These are phyloP conservation scores for Silurus lanzhouensis DNA, from an alignment of 2,797 vertebrate species.

Conservation along the genomic window DNA sequence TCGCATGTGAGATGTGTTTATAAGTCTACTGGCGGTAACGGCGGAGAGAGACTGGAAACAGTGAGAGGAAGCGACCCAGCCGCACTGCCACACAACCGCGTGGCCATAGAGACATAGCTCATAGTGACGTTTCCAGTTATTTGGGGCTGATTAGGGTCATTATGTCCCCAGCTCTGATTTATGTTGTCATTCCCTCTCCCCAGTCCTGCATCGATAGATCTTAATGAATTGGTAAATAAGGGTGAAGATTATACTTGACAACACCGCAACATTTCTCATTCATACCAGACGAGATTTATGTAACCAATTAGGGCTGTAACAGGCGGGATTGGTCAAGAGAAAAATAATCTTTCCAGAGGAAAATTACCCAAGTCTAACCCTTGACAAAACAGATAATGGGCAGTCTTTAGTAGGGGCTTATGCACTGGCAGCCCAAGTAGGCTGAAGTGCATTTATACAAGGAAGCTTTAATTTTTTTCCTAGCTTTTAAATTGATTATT, in stretches of 20 bases:
- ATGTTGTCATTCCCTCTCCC: slow-evolving; percentile 99
- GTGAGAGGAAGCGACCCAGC: slow-evolving; percentile 16
- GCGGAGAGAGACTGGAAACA: slow-evolving; percentile 67
- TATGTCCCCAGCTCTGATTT: slow-evolving; percentile 98
- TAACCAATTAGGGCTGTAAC: slow-evolving; percentile 99
- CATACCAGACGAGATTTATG: slow-evolving; percentile 99
- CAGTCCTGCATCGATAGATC: slow-evolving; percentile 99
- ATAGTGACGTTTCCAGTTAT: slow-evolving; percentile 99
- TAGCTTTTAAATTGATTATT: slow-evolving; percentile 58
- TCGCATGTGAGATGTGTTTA: slow-evolving; percentile 79
- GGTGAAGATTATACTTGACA: slow-evolving; percentile 99
- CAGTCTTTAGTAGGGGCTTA: slow-evolving; percentile 87
- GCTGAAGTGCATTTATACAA: slow-evolving; percentile 49
- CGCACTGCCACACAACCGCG: slow-evolving; percentile 77
- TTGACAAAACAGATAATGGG: slow-evolving; percentile 92
- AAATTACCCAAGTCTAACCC: slow-evolving; percentile 96
- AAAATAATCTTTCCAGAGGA: slow-evolving; percentile 95
- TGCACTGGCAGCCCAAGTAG: slow-evolving; percentile 69
- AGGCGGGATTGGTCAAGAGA: slow-evolving; percentile 92
- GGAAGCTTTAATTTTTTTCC: slow-evolving; percentile 44
- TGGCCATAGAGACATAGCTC: slow-evolving; percentile 95
- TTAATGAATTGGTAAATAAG: slow-evolving; percentile 99
- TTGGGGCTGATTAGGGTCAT: slow-evolving; percentile 99
- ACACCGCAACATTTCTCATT: slow-evolving; percentile 99
- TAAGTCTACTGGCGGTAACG: slow-evolving; percentile 86